Conservation (phyloP, 1,140 invertebrate genomes). For the Drosophila watanabei region DNA sequence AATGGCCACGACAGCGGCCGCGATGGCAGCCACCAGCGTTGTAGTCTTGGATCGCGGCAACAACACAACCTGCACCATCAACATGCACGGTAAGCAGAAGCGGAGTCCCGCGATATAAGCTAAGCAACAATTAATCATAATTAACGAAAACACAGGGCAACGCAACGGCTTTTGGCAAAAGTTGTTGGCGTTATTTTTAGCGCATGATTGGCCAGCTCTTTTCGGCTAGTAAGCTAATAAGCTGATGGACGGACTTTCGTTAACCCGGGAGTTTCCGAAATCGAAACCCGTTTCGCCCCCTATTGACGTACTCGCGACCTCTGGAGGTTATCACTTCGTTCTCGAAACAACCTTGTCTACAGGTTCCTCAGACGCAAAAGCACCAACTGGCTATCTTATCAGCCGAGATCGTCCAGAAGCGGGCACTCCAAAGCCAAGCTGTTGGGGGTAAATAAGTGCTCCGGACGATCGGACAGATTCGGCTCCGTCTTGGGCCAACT, state of each 20-base stretch:
- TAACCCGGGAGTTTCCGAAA: conserved; percentile 51
- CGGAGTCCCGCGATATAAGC: conserved; percentile 1
- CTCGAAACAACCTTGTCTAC: conserved; percentile 64
- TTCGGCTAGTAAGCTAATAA: conserved; percentile 44
- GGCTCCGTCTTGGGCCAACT: conserved; percentile 19
- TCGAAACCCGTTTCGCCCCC: conserved; percentile 55
- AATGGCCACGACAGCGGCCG: conserved; percentile 85
- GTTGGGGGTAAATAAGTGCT: conserved; percentile 25
- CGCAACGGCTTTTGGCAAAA: conserved; percentile 40
- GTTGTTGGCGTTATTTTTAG: conserved; percentile 77
- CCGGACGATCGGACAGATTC: conserved; percentile 8
- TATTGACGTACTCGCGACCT: conserved; percentile 56
- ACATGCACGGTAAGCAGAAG: conserved; percentile 93
- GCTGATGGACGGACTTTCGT: conserved; percentile 64
- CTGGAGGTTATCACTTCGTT: conserved; percentile 68
- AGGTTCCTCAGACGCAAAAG: conserved; percentile 14
- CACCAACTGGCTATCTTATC: conserved; percentile 48
- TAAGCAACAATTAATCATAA: conserved; percentile 76
- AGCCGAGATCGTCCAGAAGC: conserved; percentile 8
- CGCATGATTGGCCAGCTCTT: conserved; percentile 72
- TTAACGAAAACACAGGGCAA: conserved; percentile 59
- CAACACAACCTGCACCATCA: conserved; percentile 97
- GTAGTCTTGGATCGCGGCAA: conserved; percentile 97
- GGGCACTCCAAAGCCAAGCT: conserved; percentile 14
- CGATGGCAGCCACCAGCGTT: conserved; percentile 95